Evolutionary conservation across 2,888 invertebrate species (phyloP).

Genomic region (Carabus problematicus): DNA sequence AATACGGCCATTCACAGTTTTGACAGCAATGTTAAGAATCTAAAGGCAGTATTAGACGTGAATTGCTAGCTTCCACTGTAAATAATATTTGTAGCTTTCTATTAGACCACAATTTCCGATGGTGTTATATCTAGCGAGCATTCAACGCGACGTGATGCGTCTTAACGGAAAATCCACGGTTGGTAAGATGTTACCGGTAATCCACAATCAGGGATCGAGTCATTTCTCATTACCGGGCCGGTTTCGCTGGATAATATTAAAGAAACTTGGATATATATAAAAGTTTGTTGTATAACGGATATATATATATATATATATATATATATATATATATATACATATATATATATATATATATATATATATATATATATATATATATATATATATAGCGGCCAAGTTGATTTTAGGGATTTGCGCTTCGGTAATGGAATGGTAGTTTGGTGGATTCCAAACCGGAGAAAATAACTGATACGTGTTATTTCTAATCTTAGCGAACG

Average conservation of each 20-base stretch:
- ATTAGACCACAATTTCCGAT: too few relatives aligned
- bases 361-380: slow-evolving; percentile 41
- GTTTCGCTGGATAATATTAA: slow-evolving; percentile 30
- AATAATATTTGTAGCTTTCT: too few relatives aligned
- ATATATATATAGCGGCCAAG: too few relatives aligned
- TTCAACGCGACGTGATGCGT: neutral
- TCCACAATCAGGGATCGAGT: slow-evolving; percentile 40
- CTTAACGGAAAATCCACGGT: neutral
- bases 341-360: slow-evolving; percentile 42
- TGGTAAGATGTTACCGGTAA: slow-evolving; percentile 28
- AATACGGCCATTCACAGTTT: too few relatives aligned
- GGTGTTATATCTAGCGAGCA: neutral
- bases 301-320: slow-evolving; percentile 42
- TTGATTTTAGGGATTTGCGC: slow-evolving; percentile 37
- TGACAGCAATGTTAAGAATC: too few relatives aligned
- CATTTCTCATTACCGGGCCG: slow-evolving; percentile 41
- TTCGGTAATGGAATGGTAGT: slow-evolving; percentile 24
- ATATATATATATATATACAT: slow-evolving; percentile 41
- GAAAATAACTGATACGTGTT: slow-evolving; percentile 30
- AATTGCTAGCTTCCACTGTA: too few relatives aligned
- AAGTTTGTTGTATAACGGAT: slow-evolving; percentile 39
- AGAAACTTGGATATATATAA: slow-evolving; percentile 29
- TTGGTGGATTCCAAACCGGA: slow-evolving; percentile 16
- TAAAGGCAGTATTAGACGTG: too few relatives aligned
- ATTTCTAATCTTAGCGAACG: neutral